phyloP scores from a whole-genome alignment of 2,888 invertebrate species.

The Metallyticus violacea region DNA sequence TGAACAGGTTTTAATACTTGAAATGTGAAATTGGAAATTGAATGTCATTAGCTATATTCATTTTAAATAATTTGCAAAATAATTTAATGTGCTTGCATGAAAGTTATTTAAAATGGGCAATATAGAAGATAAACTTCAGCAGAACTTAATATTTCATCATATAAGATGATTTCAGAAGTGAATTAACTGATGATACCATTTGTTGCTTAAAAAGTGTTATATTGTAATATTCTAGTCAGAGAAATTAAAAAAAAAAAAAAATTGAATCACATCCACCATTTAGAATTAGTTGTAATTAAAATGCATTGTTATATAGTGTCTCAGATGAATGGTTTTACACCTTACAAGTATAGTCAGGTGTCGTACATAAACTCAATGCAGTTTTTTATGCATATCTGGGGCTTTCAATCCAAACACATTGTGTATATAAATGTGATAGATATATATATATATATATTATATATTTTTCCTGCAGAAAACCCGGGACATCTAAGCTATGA shows the following conservation, averaged over 20 bases:
- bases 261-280: conserved; percentile 4
- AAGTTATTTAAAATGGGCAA: neutral
- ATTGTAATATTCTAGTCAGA: conserved; percentile 25
- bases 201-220: conserved; percentile 22
- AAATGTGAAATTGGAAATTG: neutral
- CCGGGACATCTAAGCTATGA: neutral
- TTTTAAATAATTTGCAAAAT: neutral
- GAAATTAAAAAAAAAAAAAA: neutral
- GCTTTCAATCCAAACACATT: conserved; percentile 7
- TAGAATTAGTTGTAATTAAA: conserved; percentile 16
- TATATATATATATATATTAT: conserved; percentile 6
- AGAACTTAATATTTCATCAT: neutral
- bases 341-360: neutral
- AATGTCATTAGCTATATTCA: neutral
- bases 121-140: neutral
- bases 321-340: neutral
- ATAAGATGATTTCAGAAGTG: neutral
- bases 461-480: conserved; percentile 1
- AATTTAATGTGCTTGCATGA: neutral
- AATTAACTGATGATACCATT: conserved; percentile 1
- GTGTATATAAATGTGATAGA: conserved; percentile 8
- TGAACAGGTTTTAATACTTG: neutral
- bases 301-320: conserved; percentile 6
- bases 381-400: conserved; percentile 6
- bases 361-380: neutral